Evolutionary conservation across 1,140 invertebrate genomes (phyloP), one percentile per base, ranked within the genome.

Genomic region (Scaptodrosophila lebanonensis): DNA sequence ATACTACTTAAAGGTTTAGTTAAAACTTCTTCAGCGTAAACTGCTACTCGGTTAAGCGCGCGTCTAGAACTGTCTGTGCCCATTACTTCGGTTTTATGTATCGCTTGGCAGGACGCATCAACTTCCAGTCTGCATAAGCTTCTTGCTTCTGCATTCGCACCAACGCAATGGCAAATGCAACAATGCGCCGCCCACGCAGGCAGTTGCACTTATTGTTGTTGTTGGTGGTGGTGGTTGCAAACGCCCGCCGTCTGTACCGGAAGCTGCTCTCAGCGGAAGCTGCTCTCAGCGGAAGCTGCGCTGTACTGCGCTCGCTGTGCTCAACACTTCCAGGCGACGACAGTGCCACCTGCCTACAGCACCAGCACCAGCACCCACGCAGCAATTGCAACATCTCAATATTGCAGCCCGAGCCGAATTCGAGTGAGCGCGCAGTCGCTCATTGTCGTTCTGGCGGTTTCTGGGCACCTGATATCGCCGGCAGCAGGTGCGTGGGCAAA

Each of bases 61-160:
- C n/a, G n/a, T n/a, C n/a, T n/a, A n/a, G n/a, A n/a, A n/a, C n/a
- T n/a, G n/a, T 22, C 30, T 48, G 11, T 35, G 39, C 22, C 38
- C 27, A 12, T 29, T 20, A 20, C 30, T 30, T 51, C 50, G 51
- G 54, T 25, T 64, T 50, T 67, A 58, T 77, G 75, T 73, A 69
- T 66, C 57, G 49, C 48, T 39, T 40, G 25, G 22, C 39, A 15
- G 13, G 30, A 35, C 50, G 16, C 18, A 53, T 20, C 22, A 8
- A 38, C 22, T 72, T 77, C 72, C 72, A 77, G 72, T 66, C 50
- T 77, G 73, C 72, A 67, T 22, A 48, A 5, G n/a, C 17, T 11
- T 20, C 4, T 0, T 32, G 11, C 44, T 32, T 15, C 44, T 33
- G 9, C 29, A n/a, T 22, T 27, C 11, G 40, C 20, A 11, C 33